phyloP scores from a whole-genome alignment of 1,140 invertebrate genomes.

The Lysiphlebus fabarum region DNA sequence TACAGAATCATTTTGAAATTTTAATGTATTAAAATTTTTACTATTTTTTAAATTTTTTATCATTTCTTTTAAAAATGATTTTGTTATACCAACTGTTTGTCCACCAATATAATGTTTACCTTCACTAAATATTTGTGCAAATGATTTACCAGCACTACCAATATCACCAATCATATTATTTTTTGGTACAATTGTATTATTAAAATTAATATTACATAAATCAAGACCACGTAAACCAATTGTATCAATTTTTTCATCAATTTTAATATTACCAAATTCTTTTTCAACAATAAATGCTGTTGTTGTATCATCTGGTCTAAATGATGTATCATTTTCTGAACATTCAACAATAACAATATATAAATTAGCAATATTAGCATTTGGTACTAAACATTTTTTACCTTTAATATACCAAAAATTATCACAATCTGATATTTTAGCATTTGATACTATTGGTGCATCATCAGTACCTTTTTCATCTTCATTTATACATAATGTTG shows the following conservation, averaged over 20 bases:
- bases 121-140: constrained; percentile 35
- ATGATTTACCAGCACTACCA: constrained; percentile 32
- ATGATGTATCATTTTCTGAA: constrained; percentile 26
- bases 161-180: constrained; percentile 48
- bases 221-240: constrained; percentile 64
- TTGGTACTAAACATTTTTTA: constrained; percentile 54
- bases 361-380: constrained; percentile 49
- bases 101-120: constrained; percentile 43
- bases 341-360: constrained; percentile 56
- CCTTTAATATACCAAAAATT: constrained; percentile 53
- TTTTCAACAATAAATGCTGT: constrained; percentile 77
- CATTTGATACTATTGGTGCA: constrained; percentile 42
- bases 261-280: constrained; percentile 65
- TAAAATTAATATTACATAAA: constrained; percentile 49
- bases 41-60: constrained; percentile 62
- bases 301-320: constrained; percentile 43
- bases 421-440: constrained; percentile 32
- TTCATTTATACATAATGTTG: constrained; percentile 55
- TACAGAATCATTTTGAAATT: constrained; percentile 59
- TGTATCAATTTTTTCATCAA: constrained; percentile 67
- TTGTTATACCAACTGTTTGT: constrained; percentile 46
- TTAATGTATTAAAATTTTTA: constrained; percentile 64
- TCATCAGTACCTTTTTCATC: constrained; percentile 33
- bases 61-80: constrained; percentile 53
- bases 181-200: constrained; percentile 49